phyloP scores from a whole-genome alignment of 2,797 vertebrate species.

The Tympanoctomys barrerae region DNA sequence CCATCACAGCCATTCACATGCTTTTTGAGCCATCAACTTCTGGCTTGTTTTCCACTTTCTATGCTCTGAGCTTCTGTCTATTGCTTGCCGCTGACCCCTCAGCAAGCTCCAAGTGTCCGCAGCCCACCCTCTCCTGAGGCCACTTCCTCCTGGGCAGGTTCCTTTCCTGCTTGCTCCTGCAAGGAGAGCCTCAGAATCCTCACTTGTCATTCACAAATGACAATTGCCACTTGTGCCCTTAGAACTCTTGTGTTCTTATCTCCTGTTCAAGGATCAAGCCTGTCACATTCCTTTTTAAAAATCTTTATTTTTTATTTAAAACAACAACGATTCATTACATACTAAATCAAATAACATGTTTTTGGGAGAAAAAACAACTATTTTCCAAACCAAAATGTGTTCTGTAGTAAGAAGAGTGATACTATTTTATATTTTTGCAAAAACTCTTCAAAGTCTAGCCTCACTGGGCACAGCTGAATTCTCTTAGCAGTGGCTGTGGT shows the following conservation, averaged over 20 bases:
- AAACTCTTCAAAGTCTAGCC: not conserved
- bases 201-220: not conserved
- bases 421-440: not conserved
- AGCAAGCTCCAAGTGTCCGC: not conserved
- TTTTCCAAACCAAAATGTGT: slow-evolving; percentile 21
- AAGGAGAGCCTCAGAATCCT: not conserved
- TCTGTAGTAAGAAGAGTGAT: not conserved
- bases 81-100: not conserved
- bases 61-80: not conserved
- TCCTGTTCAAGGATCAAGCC: not conserved
- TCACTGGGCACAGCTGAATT: slow-evolving; percentile 21
- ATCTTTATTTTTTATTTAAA: not conserved
- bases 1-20: not conserved
- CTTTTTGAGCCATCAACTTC: not conserved
- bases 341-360: not conserved
- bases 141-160: not conserved
- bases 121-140: not conserved
- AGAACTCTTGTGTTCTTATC: not conserved
- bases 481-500: not conserved
- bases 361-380: not conserved
- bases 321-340: not conserved
- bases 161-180: not conserved
- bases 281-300: not conserved
- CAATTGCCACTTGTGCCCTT: not conserved
- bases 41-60: not conserved